Percentiles rank a stretch among this genome's conserved stretches.
Conservation (phyloP, 1,140 invertebrate species). For the Trialeurodes vaporariorum region DNA sequence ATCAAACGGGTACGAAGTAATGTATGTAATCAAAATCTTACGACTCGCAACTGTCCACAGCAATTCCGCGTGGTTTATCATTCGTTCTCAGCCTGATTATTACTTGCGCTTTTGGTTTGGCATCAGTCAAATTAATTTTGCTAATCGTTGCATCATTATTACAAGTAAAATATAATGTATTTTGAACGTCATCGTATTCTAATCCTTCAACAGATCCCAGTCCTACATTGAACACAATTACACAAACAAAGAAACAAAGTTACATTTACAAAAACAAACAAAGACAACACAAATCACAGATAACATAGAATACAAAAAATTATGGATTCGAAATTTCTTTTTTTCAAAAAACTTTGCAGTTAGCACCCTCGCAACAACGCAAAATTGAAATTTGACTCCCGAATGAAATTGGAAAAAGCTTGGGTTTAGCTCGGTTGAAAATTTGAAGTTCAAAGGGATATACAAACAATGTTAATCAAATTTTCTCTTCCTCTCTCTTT, state of each 20-base stretch:
- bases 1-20: too few relatives aligned
- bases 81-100: slow-evolving; percentile 51
- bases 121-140: slow-evolving; percentile 39
- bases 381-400: too few relatives aligned
- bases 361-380: too few relatives aligned
- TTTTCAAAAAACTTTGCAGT: too few relatives aligned
- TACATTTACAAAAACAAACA: slow-evolving; percentile 6
- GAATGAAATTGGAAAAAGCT: too few relatives aligned
- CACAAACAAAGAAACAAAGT: slow-evolving; percentile 12
- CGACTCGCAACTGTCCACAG: slow-evolving; percentile 63
- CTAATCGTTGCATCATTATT: slow-evolving; percentile 65
- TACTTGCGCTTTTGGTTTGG: slow-evolving; percentile 39
- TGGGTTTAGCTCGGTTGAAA: too few relatives aligned
- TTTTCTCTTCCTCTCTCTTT: too few relatives aligned
- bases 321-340: background rate
- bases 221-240: slow-evolving; percentile 38
- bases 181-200: slow-evolving; percentile 52
- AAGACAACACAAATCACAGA: slow-evolving; percentile 3
- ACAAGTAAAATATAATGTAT: slow-evolving; percentile 74
- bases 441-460: too few relatives aligned
- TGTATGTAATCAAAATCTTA: too few relatives aligned
- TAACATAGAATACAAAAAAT: background rate
- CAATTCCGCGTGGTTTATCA: slow-evolving; percentile 74
- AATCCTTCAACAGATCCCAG: slow-evolving; percentile 74
- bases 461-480: too few relatives aligned